These are phyloP conservation scores for Entomyzon cyanotis DNA, from an alignment of 2,113 vertebrate species.

Conservation along the genomic window DNA sequence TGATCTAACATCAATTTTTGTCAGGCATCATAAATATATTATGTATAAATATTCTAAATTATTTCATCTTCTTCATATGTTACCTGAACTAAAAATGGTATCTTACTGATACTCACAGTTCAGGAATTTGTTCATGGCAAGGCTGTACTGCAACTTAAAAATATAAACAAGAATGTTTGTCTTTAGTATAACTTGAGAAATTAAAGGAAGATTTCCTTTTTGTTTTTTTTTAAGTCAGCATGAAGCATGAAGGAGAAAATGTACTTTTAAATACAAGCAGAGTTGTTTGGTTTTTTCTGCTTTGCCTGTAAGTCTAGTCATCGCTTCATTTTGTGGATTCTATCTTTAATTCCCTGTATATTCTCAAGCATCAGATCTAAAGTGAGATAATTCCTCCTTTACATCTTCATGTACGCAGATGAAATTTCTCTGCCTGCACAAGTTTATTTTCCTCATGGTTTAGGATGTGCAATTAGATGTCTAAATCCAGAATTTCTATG, in stretches of 20 bases:
- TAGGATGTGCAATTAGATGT: conserved; percentile 51
- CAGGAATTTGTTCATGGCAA: neutral
- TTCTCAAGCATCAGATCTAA: neutral
- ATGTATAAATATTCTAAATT: neutral
- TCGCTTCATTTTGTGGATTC: neutral
- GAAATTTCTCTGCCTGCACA: neutral
- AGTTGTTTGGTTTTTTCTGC: neutral
- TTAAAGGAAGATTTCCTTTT: neutral
- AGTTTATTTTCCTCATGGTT: conserved; percentile 24
- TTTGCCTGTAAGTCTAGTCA: neutral
- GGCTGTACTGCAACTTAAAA: neutral
- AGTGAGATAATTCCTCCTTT: neutral
- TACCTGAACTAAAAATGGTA: neutral
- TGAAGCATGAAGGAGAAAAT: neutral
- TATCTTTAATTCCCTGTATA: neutral
- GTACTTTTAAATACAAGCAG: neutral
- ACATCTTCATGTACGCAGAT: neutral
- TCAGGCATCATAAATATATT: neutral
- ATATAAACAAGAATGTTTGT: neutral
- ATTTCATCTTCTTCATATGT: neutral
- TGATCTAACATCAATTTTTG: neutral
- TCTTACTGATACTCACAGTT: neutral
- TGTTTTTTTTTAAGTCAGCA: neutral
- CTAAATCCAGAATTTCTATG: conserved; percentile 65
- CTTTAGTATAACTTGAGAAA: neutral